phyloP scores from a whole-genome alignment of 1,140 invertebrate genomes.

The Gryon sp. region DNA sequence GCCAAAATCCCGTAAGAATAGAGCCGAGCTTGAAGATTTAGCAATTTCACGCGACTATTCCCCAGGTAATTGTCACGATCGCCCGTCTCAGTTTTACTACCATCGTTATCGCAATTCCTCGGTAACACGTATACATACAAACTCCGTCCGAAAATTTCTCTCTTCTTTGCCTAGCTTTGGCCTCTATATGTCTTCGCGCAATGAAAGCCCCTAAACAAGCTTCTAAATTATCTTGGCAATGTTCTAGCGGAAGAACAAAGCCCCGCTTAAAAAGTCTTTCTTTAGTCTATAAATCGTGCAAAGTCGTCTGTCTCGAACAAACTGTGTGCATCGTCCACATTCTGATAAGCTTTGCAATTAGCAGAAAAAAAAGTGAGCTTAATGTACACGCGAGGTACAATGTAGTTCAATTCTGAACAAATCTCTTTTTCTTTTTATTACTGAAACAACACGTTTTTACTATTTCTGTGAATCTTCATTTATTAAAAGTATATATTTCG shows the following conservation, averaged over 20 bases:
- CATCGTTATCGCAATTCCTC: slow-evolving; percentile 16
- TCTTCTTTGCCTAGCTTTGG: too few relatives aligned
- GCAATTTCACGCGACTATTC: slow-evolving; percentile 22
- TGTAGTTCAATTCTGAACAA: too few relatives aligned
- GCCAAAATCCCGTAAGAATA: slow-evolving; percentile 12
- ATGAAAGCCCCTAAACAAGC: background rate
- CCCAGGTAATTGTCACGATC: slow-evolving; percentile 23
- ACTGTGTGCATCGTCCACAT: background rate
- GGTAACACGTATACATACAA: too few relatives aligned
- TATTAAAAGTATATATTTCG: too few relatives aligned
- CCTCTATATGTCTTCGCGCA: background rate
- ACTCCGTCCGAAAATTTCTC: too few relatives aligned
- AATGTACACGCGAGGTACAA: too few relatives aligned
- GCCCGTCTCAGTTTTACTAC: background rate
- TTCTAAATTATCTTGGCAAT: slow-evolving; percentile 18
- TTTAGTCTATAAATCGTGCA: slow-evolving; percentile 3
- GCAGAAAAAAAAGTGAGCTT: too few relatives aligned
- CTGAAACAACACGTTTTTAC: too few relatives aligned
- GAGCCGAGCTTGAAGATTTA: background rate
- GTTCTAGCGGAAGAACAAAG: background rate
- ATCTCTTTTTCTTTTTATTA: too few relatives aligned
- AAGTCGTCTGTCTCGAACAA: background rate
- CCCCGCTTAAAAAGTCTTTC: background rate
- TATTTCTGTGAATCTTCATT: too few relatives aligned
- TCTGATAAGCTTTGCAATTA: slow-evolving; percentile 17